Conservation (phyloP, 2,888 invertebrate species). For the Chromoteleia sp. region DNA sequence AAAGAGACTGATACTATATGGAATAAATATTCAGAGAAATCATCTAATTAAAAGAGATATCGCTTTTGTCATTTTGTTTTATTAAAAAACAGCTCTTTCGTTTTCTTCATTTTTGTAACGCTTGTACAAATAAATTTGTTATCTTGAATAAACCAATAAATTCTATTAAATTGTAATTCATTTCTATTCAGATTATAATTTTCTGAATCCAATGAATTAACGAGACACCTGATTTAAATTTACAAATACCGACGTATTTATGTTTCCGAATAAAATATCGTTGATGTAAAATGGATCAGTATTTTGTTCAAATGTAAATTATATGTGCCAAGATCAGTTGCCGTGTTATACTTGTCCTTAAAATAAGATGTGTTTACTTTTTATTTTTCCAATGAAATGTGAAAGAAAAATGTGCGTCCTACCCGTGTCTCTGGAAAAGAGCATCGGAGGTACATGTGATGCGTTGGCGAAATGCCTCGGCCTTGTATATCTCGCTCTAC, state of each 20-base stretch:
- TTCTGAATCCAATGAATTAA: slow-evolving; percentile 13
- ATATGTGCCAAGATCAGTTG: slow-evolving; percentile 36
- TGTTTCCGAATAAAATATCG: slow-evolving; percentile 14
- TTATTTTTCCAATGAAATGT: slow-evolving; percentile 3
- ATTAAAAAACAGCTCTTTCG: no score
- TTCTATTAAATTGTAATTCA: no score
- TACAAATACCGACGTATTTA: slow-evolving; percentile 7
- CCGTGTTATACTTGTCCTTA: slow-evolving; percentile 10
- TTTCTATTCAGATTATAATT: not conserved
- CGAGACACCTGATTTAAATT: slow-evolving; percentile 16
- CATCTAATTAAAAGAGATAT: no score
- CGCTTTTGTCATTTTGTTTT: no score
- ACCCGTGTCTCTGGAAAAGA: slow-evolving; percentile 95
- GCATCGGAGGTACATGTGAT: slow-evolving; percentile 92
- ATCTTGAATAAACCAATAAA: no score
- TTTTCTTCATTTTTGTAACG: no score
- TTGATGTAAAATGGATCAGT: slow-evolving; percentile 6
- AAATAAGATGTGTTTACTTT: slow-evolving; percentile 10
- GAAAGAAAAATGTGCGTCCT: slow-evolving; percentile 73
- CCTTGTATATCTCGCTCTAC: slow-evolving; percentile 87
- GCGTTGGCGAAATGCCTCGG: slow-evolving; percentile 93
- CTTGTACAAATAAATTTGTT: no score
- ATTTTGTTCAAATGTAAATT: slow-evolving; percentile 12
- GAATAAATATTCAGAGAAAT: no score
- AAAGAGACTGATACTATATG: no score